Conservation (phyloP, 2,888 invertebrate genomes). For the Diachrysia chrysitis region DNA sequence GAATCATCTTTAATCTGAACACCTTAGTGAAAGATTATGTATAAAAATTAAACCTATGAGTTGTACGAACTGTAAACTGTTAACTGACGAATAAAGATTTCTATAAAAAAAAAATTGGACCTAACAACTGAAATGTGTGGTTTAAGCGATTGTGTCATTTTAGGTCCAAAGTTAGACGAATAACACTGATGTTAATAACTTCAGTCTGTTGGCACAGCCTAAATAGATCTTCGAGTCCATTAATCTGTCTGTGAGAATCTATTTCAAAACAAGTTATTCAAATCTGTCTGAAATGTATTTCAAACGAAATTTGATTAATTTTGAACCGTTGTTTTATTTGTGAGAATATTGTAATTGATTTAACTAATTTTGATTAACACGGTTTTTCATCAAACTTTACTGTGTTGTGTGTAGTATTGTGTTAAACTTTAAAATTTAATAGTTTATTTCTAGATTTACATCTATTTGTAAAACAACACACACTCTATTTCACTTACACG, state of each 20-base stretch:
- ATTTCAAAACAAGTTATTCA: slow-evolving; percentile 14
- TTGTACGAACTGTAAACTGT: too few species aligned
- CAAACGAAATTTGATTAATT: slow-evolving; percentile 13
- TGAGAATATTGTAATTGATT: background rate
- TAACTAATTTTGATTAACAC: background rate
- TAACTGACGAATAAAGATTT: too few species aligned
- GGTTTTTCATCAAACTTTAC: background rate
- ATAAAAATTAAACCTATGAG: too few species aligned
- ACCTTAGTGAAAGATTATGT: too few species aligned
- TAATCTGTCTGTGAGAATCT: slow-evolving; percentile 11
- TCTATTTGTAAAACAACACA: background rate
- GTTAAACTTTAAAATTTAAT: background rate
- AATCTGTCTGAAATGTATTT: slow-evolving; percentile 1
- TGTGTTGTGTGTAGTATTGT: background rate
- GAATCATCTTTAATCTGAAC: too few species aligned
- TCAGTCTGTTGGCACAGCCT: background rate
- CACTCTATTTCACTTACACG: too few species aligned
- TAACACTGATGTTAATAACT: background rate
- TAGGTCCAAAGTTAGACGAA: background rate
- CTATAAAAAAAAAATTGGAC: too few species aligned
- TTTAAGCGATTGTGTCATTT: slow-evolving; percentile 1
- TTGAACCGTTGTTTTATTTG: background rate
- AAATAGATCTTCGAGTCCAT: slow-evolving; percentile 1
- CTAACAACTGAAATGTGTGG: background rate
- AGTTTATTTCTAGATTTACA: background rate